These are phyloP conservation scores for Loripinus fragilis DNA, from an alignment of 2,888 invertebrate species.

Conservation along the genomic window DNA sequence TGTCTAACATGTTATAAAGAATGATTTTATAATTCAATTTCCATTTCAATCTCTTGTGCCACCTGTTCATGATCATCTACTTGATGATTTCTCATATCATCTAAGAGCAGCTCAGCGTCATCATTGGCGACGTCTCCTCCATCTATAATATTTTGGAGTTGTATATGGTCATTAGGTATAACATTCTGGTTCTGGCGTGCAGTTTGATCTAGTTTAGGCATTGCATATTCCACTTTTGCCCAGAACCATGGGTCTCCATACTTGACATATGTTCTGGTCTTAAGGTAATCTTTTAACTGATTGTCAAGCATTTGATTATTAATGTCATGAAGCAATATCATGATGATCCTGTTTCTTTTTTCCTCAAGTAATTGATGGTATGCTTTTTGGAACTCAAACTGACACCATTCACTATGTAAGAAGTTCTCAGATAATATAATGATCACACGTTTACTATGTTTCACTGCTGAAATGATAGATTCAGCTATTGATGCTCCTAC, in stretches of 20 bases:
- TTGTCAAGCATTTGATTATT: constrained; percentile 87
- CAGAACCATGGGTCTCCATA: constrained; percentile 18
- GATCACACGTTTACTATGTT: constrained; percentile 92
- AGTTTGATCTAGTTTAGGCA: neutral
- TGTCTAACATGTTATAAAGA: too few relatives aligned
- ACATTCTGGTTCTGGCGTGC: too few relatives aligned
- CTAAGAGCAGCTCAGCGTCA: too few relatives aligned
- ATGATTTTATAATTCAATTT: too few relatives aligned
- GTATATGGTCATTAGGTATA: too few relatives aligned
- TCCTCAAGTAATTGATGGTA: constrained; percentile 91
- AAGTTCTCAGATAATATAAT: constrained; percentile 95
- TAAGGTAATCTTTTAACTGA: constrained; percentile 31
- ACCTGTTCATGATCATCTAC: too few relatives aligned
- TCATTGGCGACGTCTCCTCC: too few relatives aligned
- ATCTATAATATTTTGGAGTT: too few relatives aligned
- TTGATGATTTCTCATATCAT: too few relatives aligned
- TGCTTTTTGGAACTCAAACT: constrained; percentile 94
- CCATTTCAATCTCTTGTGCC: too few relatives aligned
- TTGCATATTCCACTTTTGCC: constrained; percentile 3
- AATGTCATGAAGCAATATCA: constrained; percentile 92
- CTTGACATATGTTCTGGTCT: constrained; percentile 28
- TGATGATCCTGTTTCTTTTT: constrained; percentile 90
- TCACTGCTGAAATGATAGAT: constrained; percentile 93
- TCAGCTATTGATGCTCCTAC: constrained; percentile 87
- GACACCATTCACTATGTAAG: constrained; percentile 95